phyloP scores from a whole-genome alignment of 2,797 vertebrate genomes.

The Clarias pachynema region DNA sequence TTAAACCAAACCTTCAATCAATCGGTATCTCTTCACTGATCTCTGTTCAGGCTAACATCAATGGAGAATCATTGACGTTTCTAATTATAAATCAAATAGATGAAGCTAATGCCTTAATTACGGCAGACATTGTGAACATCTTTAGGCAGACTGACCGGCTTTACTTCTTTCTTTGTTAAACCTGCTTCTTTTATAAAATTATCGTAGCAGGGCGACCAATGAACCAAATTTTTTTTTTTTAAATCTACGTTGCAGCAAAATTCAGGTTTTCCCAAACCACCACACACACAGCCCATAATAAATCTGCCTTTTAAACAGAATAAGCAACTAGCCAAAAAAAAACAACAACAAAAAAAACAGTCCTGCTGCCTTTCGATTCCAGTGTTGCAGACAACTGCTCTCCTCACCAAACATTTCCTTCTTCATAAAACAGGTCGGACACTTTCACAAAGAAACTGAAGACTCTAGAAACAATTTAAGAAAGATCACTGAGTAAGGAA shows the following conservation, averaged over 20 bases:
- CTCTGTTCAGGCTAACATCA: too few relatives aligned
- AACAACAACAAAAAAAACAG: conserved; percentile 39
- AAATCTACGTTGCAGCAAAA: not conserved
- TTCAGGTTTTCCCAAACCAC: not conserved
- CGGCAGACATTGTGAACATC: not conserved
- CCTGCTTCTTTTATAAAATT: not conserved
- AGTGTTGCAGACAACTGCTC: conserved; percentile 36
- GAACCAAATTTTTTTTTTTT: too few relatives aligned
- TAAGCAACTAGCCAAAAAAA: not conserved
- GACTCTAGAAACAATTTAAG: not conserved
- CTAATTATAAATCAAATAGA: not conserved
- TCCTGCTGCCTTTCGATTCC: conserved; percentile 45
- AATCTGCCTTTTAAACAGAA: not conserved
- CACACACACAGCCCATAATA: not conserved
- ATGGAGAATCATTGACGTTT: too few relatives aligned
- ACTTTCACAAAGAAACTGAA: conserved; percentile 17
- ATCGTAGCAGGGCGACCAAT: not conserved
- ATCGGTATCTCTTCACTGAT: not conserved
- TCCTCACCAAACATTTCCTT: not conserved
- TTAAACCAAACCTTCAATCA: not conserved
- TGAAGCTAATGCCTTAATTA: not conserved
- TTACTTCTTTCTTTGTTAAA: not conserved
- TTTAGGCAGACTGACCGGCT: not conserved
- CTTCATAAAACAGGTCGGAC: conserved; percentile 24
- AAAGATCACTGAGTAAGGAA: conserved; percentile 37